Conservation (phyloP, 2,888 invertebrate species). For the Cantharis lateralis region DNA sequence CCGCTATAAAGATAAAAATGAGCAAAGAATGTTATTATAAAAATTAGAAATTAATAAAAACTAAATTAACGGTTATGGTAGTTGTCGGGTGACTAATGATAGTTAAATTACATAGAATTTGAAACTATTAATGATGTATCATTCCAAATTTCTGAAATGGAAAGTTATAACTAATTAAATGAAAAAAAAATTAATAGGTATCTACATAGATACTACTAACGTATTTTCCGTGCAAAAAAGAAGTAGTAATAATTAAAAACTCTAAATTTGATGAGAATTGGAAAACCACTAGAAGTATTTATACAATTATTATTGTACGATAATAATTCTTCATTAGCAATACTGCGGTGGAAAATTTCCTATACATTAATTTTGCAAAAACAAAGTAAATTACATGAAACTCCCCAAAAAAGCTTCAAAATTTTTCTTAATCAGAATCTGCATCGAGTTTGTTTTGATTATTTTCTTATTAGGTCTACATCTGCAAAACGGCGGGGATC, state of each 20-base stretch:
- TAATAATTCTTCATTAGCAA: background rate
- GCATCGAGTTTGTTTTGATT: background rate
- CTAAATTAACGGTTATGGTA: background rate
- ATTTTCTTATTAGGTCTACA: background rate
- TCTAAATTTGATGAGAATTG: background rate
- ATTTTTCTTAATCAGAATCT: background rate
- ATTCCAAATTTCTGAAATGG: background rate
- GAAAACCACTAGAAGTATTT: background rate
- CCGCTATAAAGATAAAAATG: background rate
- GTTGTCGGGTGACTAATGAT: background rate
- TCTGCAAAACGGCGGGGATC: background rate
- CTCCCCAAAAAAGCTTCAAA: background rate
- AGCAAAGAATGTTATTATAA: background rate
- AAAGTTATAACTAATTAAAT: background rate
- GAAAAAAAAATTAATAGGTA: background rate
- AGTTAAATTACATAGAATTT: background rate
- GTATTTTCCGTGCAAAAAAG: background rate
- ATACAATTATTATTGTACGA: background rate
- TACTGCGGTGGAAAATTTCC: no score
- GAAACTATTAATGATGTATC: background rate
- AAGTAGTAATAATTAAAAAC: background rate
- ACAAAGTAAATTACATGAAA: background rate
- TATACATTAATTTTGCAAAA: background rate
- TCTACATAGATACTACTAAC: background rate
- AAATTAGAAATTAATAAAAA: background rate